These are phyloP conservation scores for Hexactinellida sp. DNA, from an alignment of 37 sponge, comb jelly and placozoan genomes.

Conservation along the genomic window DNA sequence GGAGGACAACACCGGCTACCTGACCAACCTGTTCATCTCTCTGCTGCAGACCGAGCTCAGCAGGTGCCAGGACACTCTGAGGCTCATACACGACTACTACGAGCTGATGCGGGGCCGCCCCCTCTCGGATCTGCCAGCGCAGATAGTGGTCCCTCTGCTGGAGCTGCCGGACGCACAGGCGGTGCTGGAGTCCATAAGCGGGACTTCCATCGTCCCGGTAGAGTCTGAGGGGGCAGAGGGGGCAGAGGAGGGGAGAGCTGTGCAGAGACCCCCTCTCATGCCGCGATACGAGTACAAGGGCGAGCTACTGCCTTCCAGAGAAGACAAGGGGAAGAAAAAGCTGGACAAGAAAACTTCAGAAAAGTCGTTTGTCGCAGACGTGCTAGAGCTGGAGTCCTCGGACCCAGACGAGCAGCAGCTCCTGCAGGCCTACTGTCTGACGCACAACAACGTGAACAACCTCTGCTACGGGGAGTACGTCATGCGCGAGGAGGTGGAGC, in stretches of 20 bases:
- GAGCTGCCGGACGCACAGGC: neutral
- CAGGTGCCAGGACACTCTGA: slow-evolving; percentile 61
- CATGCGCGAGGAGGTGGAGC: neutral
- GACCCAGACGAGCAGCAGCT: slow-evolving; percentile 7
- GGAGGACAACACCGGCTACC: slow-evolving; percentile 67
- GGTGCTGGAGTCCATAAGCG: neutral
- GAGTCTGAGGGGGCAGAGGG: neutral
- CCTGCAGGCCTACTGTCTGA: neutral
- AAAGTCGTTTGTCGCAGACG: neutral
- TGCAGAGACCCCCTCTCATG: neutral
- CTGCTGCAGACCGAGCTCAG: slow-evolving; percentile 84
- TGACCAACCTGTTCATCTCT: slow-evolving; percentile 65
- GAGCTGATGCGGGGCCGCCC: slow-evolving; percentile 22
- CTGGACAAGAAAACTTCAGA: neutral
- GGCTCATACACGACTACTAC: slow-evolving; percentile 81
- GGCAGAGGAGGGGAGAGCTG: neutral
- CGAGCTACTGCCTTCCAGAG: neutral
- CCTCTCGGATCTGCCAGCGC: neutral
- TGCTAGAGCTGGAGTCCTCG: neutral
- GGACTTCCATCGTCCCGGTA: neutral
- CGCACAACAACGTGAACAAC: neutral
- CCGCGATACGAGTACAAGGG: neutral
- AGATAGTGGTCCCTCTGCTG: neutral
- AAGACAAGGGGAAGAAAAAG: neutral
- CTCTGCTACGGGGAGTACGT: neutral